These are phyloP conservation scores for Hypothenemus hampei DNA, from an alignment of 1,140 invertebrate genomes.

Conservation along the genomic window DNA sequence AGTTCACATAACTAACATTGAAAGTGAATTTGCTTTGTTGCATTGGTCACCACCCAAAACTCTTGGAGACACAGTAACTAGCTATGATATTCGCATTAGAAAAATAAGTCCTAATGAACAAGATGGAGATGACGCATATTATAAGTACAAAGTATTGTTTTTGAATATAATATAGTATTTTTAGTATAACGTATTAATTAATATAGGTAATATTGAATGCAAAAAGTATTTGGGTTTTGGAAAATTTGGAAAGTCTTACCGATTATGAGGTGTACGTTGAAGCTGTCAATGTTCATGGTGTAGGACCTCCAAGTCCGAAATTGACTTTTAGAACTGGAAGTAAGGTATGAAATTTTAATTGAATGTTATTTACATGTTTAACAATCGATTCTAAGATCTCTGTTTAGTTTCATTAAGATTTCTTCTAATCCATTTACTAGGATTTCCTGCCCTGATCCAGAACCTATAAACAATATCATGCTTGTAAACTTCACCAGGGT, in stretches of 20 bases:
- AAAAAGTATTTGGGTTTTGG: conserved; percentile 67
- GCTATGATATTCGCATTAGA: conserved; percentile 65
- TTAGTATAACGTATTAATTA: no score
- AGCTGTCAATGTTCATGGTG: conserved; percentile 74
- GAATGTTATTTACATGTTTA: not conserved
- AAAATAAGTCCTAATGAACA: conserved; percentile 37
- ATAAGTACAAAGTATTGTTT: not conserved
- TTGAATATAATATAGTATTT: no score
- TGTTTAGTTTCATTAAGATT: conserved; percentile 19
- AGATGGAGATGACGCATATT: conserved; percentile 41
- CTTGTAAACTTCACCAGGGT: conserved; percentile 62
- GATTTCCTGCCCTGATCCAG: conserved; percentile 39
- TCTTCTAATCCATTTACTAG: conserved; percentile 33
- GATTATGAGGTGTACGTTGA: conserved; percentile 78
- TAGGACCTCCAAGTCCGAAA: conserved; percentile 66
- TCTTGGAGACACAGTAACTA: conserved; percentile 63
- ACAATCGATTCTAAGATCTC: not conserved
- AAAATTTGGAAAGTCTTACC: conserved; percentile 64
- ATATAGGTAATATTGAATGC: conserved; percentile 35
- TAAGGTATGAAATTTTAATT: conserved; percentile 45
- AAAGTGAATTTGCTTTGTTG: conserved; percentile 68
- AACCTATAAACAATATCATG: conserved; percentile 60
- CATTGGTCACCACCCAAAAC: conserved; percentile 70
- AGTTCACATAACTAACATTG: conserved; percentile 65
- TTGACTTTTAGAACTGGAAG: conserved; percentile 68